Conservation (phyloP, 2,113 vertebrate species). For the Pipra filicauda region DNA sequence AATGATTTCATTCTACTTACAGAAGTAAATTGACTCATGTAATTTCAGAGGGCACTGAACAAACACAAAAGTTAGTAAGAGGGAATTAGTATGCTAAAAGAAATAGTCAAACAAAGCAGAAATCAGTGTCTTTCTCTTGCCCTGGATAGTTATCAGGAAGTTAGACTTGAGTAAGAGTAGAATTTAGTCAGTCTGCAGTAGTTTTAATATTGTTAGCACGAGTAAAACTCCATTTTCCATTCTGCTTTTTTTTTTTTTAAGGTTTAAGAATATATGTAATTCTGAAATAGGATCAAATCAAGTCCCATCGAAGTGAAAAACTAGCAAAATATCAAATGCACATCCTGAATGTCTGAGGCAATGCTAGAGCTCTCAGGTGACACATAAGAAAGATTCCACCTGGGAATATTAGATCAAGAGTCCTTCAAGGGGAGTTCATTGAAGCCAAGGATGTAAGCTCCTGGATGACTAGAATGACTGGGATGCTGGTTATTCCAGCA, state of each 20-base stretch:
- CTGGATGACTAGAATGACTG: background rate
- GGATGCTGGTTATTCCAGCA: background rate
- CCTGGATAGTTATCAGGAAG: background rate
- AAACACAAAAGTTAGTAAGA: slow-evolving; percentile 22
- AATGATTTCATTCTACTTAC: slow-evolving; percentile 19
- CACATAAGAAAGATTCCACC: background rate
- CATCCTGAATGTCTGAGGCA: background rate
- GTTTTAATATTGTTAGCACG: background rate
- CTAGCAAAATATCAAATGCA: background rate
- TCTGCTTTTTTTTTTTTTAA: background rate
- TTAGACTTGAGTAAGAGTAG: background rate
- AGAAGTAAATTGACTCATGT: slow-evolving; percentile 6
- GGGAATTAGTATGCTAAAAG: slow-evolving; percentile 18
- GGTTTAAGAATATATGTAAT: background rate
- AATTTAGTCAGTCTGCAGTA: background rate
- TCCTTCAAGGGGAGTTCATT: background rate
- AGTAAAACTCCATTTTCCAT: background rate
- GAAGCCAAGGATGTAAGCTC: background rate
- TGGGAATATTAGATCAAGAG: background rate
- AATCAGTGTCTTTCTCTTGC: background rate
- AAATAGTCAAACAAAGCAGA: background rate
- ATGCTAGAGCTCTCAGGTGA: background rate
- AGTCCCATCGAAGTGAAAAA: background rate
- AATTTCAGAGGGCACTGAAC: slow-evolving; percentile 7
- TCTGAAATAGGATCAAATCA: background rate